Evolutionary conservation across 2,888 invertebrate species (phyloP).

Genomic region (Aporophyla lueneburgensis): DNA sequence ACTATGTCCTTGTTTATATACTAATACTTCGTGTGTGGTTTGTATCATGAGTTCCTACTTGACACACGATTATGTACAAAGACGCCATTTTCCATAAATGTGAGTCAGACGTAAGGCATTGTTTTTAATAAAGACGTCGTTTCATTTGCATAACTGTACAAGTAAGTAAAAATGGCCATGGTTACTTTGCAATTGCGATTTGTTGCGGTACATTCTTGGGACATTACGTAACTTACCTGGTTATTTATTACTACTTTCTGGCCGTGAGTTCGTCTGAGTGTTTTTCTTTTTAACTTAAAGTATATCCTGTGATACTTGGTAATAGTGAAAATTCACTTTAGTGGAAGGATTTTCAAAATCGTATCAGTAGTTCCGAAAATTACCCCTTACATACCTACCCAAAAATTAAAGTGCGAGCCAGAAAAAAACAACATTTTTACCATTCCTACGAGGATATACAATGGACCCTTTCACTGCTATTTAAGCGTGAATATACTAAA

Average conservation of each 20-base stretch:
- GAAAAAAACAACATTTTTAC: too few relatives aligned
- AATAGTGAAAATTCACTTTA: too few relatives aligned
- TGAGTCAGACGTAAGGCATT: constrained; percentile 57
- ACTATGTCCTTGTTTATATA: constrained; percentile 55
- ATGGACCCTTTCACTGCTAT: too few relatives aligned
- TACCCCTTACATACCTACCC: too few relatives aligned
- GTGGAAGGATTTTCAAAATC: too few relatives aligned
- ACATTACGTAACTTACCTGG: constrained; percentile 5
- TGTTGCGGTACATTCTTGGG: constrained; percentile 29
- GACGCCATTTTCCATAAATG: constrained; percentile 39
- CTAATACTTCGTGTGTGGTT: constrained; percentile 64
- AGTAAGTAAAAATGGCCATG: constrained; percentile 3
- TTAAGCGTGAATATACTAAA: too few relatives aligned
- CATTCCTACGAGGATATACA: too few relatives aligned
- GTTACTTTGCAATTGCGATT: constrained; percentile 12
- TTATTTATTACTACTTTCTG: not conserved
- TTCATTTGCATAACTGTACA: constrained; percentile 52
- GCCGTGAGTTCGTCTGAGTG: too few relatives aligned
- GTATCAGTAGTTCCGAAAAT: too few relatives aligned
- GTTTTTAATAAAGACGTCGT: constrained; percentile 47
- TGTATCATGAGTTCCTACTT: constrained; percentile 25
- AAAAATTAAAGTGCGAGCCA: too few relatives aligned
- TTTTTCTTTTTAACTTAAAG: too few relatives aligned
- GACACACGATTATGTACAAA: constrained; percentile 40
- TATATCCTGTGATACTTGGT: too few relatives aligned